These are phyloP conservation scores for Oncorhynchus nerka DNA, from an alignment of 2,113 vertebrate species.

Conservation along the genomic window DNA sequence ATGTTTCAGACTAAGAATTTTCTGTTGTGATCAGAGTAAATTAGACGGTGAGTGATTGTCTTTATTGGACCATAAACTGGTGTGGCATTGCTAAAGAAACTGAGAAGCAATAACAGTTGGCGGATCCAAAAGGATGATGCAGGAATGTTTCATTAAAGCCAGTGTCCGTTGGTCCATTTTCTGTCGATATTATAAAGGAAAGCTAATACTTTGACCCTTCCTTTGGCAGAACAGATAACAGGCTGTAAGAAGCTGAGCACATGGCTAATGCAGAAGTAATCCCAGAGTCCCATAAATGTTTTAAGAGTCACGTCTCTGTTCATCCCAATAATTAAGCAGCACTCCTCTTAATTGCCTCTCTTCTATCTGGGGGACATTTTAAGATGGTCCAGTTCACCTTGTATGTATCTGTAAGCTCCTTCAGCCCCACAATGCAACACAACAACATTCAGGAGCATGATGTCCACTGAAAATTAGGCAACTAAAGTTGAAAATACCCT, in stretches of 20 bases:
- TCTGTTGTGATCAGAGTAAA: neutral
- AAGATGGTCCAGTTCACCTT: constrained; percentile 44
- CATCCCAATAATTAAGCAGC: constrained; percentile 61
- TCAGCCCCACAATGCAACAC: constrained; percentile 34
- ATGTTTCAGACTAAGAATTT: constrained; percentile 3
- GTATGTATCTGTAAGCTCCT: constrained; percentile 42
- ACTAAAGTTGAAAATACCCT: neutral
- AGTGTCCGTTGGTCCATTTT: constrained; percentile 17
- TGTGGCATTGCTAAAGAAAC: neutral
- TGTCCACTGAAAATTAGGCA: neutral
- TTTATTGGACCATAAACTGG: constrained; percentile 1
- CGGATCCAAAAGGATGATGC: neutral
- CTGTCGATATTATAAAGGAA: neutral
- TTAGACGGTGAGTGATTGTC: neutral
- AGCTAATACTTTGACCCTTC: neutral
- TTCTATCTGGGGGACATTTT: constrained; percentile 46
- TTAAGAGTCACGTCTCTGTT: constrained; percentile 51
- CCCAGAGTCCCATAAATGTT: constrained; percentile 52
- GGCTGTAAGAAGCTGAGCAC: neutral
- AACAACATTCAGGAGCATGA: neutral
- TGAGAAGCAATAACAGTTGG: neutral
- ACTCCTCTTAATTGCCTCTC: constrained; percentile 52
- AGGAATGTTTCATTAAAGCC: neutral
- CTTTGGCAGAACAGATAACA: neutral
- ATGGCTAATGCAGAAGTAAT: constrained; percentile 35